Conservation (phyloP, 2,888 invertebrate genomes). For the Apodemia hepburni region DNA sequence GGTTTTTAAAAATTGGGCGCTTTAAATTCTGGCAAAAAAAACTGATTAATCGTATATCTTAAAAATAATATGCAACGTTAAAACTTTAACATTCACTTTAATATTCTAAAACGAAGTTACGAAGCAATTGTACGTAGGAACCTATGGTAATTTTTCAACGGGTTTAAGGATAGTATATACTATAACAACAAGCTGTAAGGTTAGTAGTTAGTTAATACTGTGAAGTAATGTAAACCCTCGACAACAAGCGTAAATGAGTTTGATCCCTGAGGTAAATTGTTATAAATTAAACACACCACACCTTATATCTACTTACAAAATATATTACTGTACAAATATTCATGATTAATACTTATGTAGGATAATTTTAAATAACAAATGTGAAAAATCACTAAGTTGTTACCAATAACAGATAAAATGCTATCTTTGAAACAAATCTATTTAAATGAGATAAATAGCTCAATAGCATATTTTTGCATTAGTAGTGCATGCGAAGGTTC, state of each 20-base stretch:
- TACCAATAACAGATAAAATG: not conserved
- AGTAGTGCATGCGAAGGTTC: constrained; percentile 12
- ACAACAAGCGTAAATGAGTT: constrained; percentile 3
- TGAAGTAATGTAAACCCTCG: not conserved
- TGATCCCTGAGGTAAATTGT: not conserved
- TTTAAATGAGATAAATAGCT: not conserved
- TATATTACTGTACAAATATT: constrained; percentile 24
- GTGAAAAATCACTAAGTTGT: not conserved
- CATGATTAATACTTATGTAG: constrained; percentile 5
- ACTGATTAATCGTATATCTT: not conserved
- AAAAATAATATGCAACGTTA: not conserved
- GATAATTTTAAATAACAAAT: not conserved
- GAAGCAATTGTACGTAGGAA: not conserved
- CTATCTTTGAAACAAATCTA: not conserved
- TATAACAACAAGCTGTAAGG: constrained; percentile 2
- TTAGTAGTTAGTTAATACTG: not conserved
- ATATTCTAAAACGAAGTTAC: not conserved
- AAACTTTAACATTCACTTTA: too few species aligned
- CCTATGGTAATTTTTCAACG: not conserved
- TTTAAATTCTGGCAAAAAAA: too few species aligned
- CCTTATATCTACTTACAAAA: constrained; percentile 71
- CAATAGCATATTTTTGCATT: constrained; percentile 5
- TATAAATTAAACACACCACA: constrained; percentile 63
- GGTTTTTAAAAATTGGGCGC: too few species aligned
- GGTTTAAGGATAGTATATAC: not conserved